A percentile compares a stretch with the other conserved stretches of the same genome.
Evolutionary conservation across 2,888 invertebrate genomes (phyloP).

Genomic region (Temnothorax ravouxi): DNA sequence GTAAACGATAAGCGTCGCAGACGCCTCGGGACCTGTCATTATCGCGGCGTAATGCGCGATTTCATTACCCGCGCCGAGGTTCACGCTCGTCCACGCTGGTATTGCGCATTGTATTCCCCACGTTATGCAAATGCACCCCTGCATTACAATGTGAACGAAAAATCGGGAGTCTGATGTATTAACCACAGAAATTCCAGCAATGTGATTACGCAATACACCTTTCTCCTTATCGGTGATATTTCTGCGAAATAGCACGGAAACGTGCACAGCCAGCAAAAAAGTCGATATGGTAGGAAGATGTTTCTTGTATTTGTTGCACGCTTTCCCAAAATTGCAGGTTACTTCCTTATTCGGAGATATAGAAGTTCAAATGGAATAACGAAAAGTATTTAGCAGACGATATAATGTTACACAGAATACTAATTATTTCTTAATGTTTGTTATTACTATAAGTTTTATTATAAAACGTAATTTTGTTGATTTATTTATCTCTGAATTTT

Average conservation of each 20-base stretch:
- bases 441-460: neutral
- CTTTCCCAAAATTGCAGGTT: neutral
- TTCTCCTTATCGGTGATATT: constrained; percentile 22
- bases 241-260: constrained; percentile 1
- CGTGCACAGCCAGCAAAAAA: constrained; percentile 1
- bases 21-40: constrained; percentile 69
- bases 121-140: constrained; percentile 67
- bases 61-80: constrained; percentile 71
- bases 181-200: constrained; percentile 70
- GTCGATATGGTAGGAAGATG: neutral
- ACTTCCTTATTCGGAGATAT: neutral
- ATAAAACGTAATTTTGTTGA: constrained; percentile 1
- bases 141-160: constrained; percentile 47
- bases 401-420: neutral
- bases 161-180: constrained; percentile 66
- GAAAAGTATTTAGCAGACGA: no score
- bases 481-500: neutral
- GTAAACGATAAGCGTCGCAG: constrained; percentile 63
- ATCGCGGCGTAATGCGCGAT: constrained; percentile 68
- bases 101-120: constrained; percentile 64
- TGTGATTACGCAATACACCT: constrained; percentile 15
- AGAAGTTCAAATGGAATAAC: neutral
- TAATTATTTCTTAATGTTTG: neutral
- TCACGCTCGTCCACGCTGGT: constrained; percentile 44
- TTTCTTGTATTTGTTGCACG: neutral